A percentile compares a stretch with the other conserved stretches of the same genome.
These are phyloP conservation scores for Meles meles DNA, from an alignment of 2,113 vertebrate genomes.

Conservation along the genomic window DNA sequence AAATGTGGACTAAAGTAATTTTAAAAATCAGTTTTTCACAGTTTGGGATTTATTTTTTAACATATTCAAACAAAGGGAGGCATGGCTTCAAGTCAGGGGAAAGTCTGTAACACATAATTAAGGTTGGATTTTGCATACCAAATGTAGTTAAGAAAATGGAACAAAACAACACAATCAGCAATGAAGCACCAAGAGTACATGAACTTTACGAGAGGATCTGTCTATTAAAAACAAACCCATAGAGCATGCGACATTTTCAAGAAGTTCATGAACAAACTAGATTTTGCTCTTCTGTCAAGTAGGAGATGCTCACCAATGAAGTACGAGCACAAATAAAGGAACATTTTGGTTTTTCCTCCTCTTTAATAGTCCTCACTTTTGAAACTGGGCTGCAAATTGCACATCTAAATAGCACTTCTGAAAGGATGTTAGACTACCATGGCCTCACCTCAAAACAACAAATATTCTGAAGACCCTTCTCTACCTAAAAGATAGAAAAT, in stretches of 20 bases:
- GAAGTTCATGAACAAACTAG: not conserved
- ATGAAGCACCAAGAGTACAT: not conserved
- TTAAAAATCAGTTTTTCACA: slow-evolving; percentile 58
- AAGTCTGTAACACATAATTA: slow-evolving; percentile 51
- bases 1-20: slow-evolving; percentile 54
- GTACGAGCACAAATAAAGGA: not conserved
- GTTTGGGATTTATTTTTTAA: slow-evolving; percentile 57
- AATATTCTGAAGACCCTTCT: slow-evolving; percentile 4
- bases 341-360: not conserved
- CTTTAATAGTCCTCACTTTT: slow-evolving; percentile 27
- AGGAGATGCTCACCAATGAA: not conserved
- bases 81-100: slow-evolving; percentile 47
- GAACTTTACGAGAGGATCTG: not conserved
- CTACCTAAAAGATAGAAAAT: not conserved
- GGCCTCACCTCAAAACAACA: not conserved
- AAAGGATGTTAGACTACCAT: not conserved
- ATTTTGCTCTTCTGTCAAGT: slow-evolving; percentile 21
- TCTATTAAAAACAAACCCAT: slow-evolving; percentile 38
- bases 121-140: slow-evolving; percentile 18
- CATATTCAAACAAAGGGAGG: slow-evolving; percentile 55
- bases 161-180: slow-evolving; percentile 34
- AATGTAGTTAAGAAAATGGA: slow-evolving; percentile 41
- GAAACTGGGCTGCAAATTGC: slow-evolving; percentile 50
- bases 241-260: not conserved
- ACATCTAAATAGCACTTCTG: not conserved